These are phyloP conservation scores for Euwallacea fornicatus DNA, from an alignment of 1,140 invertebrate genomes.

Conservation along the genomic window DNA sequence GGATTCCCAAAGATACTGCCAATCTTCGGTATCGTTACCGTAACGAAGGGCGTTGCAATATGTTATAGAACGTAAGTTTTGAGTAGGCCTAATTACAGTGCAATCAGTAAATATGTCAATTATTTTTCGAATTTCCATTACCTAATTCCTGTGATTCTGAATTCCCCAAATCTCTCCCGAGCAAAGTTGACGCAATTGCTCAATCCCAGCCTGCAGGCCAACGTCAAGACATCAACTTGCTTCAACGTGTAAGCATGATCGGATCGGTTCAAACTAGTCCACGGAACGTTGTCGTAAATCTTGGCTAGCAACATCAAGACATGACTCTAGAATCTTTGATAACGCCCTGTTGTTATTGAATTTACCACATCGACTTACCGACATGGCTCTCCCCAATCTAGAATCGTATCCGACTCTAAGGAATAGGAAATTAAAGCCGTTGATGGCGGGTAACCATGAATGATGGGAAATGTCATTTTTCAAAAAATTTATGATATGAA, in stretches of 20 bases:
- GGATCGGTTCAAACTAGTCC: constrained; percentile 34
- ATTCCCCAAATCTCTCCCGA: constrained; percentile 45
- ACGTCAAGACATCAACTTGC: constrained; percentile 54
- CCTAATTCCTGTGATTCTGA: constrained; percentile 29
- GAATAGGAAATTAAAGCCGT: constrained; percentile 58
- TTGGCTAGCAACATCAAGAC: constrained; percentile 22
- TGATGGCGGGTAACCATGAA: constrained; percentile 66
- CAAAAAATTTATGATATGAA: constrained; percentile 64
- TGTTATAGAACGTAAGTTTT: constrained; percentile 61
- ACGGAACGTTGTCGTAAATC: constrained; percentile 32
- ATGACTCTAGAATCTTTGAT: constrained; percentile 26
- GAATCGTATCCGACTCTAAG: constrained; percentile 30
- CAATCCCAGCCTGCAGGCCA: constrained; percentile 58
- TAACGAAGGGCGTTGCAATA: constrained; percentile 59
- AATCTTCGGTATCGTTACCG: constrained; percentile 48
- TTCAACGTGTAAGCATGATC: constrained; percentile 52
- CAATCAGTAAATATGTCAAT: not conserved
- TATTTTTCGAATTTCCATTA: not conserved
- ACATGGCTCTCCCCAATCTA: constrained; percentile 21
- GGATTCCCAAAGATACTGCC: constrained; percentile 57
- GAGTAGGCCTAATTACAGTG: constrained; percentile 51
- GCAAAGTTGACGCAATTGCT: constrained; percentile 55
- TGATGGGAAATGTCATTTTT: constrained; percentile 63
- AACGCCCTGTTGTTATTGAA: not conserved
- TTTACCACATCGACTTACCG: constrained; percentile 15